Evolutionary conservation across 2,888 invertebrate genomes (phyloP).

Genomic region (Stomorhina lunata): DNA sequence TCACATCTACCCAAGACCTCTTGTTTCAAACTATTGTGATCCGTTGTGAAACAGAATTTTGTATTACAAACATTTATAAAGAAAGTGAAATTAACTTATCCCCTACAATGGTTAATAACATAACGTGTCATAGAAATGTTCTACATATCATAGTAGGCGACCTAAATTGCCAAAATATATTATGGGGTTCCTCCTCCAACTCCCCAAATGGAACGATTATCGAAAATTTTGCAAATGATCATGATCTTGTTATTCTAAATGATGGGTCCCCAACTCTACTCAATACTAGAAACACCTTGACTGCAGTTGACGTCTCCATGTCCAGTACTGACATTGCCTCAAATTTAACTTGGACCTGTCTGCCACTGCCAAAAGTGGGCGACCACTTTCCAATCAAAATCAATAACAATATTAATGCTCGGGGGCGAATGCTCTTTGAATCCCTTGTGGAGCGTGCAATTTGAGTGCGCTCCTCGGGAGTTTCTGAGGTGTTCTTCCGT

Average conservation of each 20-base stretch:
- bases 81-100: neutral
- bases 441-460: too few relatives aligned
- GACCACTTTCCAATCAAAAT: conserved; percentile 9
- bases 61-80: conserved; percentile 1
- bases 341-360: neutral
- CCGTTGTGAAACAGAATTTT: neutral
- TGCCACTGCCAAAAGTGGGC: conserved; percentile 22
- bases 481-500: too few relatives aligned
- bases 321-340: neutral
- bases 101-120: neutral
- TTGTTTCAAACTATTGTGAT: neutral
- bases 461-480: too few relatives aligned
- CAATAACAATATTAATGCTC: too few relatives aligned
- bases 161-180: neutral
- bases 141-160: conserved; percentile 26
- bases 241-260: too few relatives aligned
- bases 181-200: conserved; percentile 16
- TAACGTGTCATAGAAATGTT: neutral
- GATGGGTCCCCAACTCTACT: neutral
- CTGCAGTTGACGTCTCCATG: conserved; percentile 18
- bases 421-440: too few relatives aligned
- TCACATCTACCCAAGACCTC: neutral
- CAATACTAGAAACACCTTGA: conserved; percentile 4
- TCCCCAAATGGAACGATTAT: neutral
- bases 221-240: conserved; percentile 4